Evolutionary conservation across 2,113 vertebrate genomes (phyloP), one percentile per base, ranked within the genome.

Genomic region (Calonectris borealis): DNA sequence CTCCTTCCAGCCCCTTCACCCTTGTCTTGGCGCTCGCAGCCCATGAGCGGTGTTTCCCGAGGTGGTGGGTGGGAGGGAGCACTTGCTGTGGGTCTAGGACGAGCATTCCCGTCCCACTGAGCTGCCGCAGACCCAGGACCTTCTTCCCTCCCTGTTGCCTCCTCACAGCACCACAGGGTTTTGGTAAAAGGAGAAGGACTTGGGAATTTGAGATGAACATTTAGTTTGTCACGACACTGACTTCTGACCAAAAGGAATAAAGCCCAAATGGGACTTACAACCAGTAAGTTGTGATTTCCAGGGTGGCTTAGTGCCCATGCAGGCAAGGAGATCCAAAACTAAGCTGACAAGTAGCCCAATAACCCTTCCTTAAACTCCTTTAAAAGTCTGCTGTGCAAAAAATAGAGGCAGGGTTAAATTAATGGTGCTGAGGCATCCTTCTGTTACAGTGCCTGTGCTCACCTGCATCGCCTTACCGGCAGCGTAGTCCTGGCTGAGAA

Each of bases 1-100:
- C 6, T 76, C 26, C 40, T 58, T 81, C 55, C 61, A 81, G 25
- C 8, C 29, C 14, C 12, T 81, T 54, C 2, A 1, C 4, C 25
- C 15, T 42, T 19, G 14, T 20, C 25, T 65, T 71, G 64, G 65
- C 0, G 0, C 31, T 78, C 73, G n/a, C 14, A 73, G 42, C 7
- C 14, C 4, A 9, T 4, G 3, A 44, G 11, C 0, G 0, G 8
- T 31, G 4, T 24, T 84, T 66, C 22, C 34, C 0, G 0, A 8
- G 16, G 10, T 22, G 12, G 24, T 29, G 19, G 8, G 14, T 36
- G 40, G 17, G 7, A 61, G 14, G 1, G 1, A 77, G 24, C 0
- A 0, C 26, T 83, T 84, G 19, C 12, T 24, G 13, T n/a, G 26
- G 7, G 12, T 29, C 38, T 36, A 40, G 12, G 17, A 83, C n/a